These are phyloP conservation scores for Noctua pronuba DNA, from an alignment of 2,888 invertebrate species.

Conservation along the genomic window DNA sequence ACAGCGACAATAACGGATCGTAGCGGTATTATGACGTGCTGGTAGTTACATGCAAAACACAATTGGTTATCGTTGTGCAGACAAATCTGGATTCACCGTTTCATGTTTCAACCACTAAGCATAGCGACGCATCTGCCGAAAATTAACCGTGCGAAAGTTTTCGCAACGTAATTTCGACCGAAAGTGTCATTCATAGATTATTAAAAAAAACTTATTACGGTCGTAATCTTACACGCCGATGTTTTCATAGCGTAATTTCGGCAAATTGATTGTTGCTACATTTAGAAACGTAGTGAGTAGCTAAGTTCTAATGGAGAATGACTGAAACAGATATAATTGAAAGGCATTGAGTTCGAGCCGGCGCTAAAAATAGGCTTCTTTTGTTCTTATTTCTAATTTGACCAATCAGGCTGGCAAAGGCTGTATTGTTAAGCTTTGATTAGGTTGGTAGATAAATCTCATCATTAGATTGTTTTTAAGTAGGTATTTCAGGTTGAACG, in stretches of 20 bases:
- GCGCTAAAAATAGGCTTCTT: constrained; percentile 11
- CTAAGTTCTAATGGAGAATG: constrained; percentile 11
- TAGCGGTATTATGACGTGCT: constrained; percentile 38
- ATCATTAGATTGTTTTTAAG: constrained; percentile 8
- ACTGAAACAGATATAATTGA: constrained; percentile 21
- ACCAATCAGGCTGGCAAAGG: constrained; percentile 16
- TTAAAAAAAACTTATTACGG: not conserved
- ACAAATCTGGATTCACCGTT: constrained; percentile 22
- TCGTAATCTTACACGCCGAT: not conserved
- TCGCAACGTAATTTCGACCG: not conserved
- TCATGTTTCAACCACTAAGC: constrained; percentile 1
- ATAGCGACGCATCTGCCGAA: not conserved
- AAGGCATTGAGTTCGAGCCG: constrained; percentile 1
- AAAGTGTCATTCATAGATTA: not conserved
- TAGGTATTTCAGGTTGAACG: not conserved
- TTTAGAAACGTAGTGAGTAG: not conserved
- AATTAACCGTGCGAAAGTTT: not conserved
- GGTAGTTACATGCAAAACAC: constrained; percentile 31
- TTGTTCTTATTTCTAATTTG: constrained; percentile 30
- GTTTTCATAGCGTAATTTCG: not conserved
- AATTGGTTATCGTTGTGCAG: constrained; percentile 11
- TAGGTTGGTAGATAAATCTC: not conserved
- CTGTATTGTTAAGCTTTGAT: constrained; percentile 17
- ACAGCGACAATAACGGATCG: constrained; percentile 46
- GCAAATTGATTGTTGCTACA: not conserved